phyloP scores from a whole-genome alignment of 1,140 invertebrate genomes.

The Eumeta japonica region DNA sequence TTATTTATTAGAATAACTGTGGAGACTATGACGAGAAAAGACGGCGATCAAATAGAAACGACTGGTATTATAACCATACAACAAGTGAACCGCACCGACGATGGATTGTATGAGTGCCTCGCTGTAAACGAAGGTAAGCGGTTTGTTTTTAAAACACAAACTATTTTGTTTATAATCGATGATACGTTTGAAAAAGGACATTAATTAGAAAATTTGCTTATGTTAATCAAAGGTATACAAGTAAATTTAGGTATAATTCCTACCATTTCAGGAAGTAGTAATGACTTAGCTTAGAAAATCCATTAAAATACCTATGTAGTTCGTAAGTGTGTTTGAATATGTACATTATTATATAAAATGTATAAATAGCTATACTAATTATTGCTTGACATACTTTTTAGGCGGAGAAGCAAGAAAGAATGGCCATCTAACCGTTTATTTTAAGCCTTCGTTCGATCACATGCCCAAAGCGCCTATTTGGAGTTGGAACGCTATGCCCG shows the following conservation, averaged over 20 bases:
- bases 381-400: conserved; percentile 15
- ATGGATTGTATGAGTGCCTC: conserved; percentile 86
- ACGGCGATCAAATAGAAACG: conserved; percentile 62
- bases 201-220: too few species aligned
- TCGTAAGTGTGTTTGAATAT: not conserved
- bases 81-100: conserved; percentile 68
- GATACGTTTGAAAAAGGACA: too few species aligned
- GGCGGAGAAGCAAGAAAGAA: conserved; percentile 70
- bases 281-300: too few species aligned
- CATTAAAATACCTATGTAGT: too few species aligned
- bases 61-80: conserved; percentile 65
- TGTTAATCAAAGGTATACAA: too few species aligned
- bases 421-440: conserved; percentile 82
- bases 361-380: too few species aligned
- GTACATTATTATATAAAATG: not conserved
- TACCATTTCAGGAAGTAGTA: too few species aligned
- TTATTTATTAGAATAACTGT: conserved; percentile 57
- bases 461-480: conserved; percentile 70
- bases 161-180: too few species aligned
- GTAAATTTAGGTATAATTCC: too few species aligned
- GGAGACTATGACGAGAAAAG: conserved; percentile 46
- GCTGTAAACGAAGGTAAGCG: conserved; percentile 70
- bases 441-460: conserved; percentile 75
- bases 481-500: conserved; percentile 77
- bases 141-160: too few species aligned